phyloP scores from a whole-genome alignment of 1,140 invertebrate genomes.

The Pissodes strobi region DNA sequence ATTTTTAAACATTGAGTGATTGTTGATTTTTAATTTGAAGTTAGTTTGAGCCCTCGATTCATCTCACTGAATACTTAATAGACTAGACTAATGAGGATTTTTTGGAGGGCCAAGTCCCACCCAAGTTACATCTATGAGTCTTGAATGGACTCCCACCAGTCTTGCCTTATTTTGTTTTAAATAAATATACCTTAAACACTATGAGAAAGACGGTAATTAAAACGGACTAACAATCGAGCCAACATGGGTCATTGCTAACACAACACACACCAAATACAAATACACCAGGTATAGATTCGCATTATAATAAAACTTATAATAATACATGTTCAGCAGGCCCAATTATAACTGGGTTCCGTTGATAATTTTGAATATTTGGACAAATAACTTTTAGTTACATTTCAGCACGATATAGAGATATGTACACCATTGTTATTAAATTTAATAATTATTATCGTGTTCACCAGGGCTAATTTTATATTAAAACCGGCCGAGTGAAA shows the following conservation, averaged over 20 bases:
- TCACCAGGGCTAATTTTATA: background rate
- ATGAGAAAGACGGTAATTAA: no score
- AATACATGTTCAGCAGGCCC: background rate
- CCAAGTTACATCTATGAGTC: no score
- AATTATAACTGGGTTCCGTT: constrained; percentile 3
- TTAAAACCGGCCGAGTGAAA: background rate
- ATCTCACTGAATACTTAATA: no score
- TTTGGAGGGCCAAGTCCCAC: no score
- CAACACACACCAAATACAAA: background rate
- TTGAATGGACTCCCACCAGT: no score
- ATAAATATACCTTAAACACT: no score
- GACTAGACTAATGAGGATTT: no score
- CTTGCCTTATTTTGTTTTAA: no score
- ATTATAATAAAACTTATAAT: constrained; percentile 7
- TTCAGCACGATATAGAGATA: background rate
- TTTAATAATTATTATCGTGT: constrained; percentile 2
- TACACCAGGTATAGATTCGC: background rate
- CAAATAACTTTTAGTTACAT: constrained; percentile 1
- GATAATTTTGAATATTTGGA: constrained; percentile 6
- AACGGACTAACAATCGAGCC: background rate
- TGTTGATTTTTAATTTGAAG: no score
- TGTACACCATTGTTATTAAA: background rate
- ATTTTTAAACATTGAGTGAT: no score
- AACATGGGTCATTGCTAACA: background rate
- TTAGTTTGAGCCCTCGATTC: no score